Evolutionary conservation across 2,888 invertebrate genomes (phyloP), one percentile per base, ranked within the genome.

Genomic region (Tanytarsus gracilentus): DNA sequence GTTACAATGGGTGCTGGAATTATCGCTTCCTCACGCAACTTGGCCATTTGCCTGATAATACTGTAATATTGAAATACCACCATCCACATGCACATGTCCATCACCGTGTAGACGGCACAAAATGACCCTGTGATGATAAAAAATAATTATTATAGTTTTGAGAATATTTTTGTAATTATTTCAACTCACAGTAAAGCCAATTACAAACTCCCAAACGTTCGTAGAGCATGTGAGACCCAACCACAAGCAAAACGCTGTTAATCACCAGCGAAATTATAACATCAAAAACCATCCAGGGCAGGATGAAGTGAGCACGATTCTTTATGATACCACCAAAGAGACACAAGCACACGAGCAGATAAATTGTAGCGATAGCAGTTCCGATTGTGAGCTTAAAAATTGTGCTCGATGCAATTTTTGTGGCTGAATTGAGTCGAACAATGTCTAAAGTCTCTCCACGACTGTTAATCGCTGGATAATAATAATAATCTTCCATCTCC

Each of bases 201-300:
- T 56, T 36, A 27, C 29, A 40, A 16, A 56, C 29, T 27, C 26
- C 44, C 14, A 56, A 44, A n/a, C 44, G 33, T 18, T 40, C 40
- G 18, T 56, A 56, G 6, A 56, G 36, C 56, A 36, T 26, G 11
- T 14, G 25, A 8, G 26, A 23, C 3, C 56, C 56, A 26, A 56
- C 25, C 8, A 56, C 44, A 4, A 56, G 23, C 39, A 56, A 16
- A 9, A 56, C 33, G 21, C 56, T 56, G 18, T 56, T 56, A 14
- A 56, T 27, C 21, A 56, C 40, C 21, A 56, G 23, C 1, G 56
- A 56, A 16, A 56, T 68, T 3, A 72, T 62, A 56, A 72, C 69
- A 60, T 74, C 71, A 11, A 71, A 63, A 11, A 73, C 63, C 61
- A 74, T 62, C 74, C 74, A 74, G 4, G 72, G 70, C 23, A 73